These are phyloP conservation scores for Notothenia rossii DNA, from an alignment of 2,113 vertebrate genomes.

Conservation along the genomic window DNA sequence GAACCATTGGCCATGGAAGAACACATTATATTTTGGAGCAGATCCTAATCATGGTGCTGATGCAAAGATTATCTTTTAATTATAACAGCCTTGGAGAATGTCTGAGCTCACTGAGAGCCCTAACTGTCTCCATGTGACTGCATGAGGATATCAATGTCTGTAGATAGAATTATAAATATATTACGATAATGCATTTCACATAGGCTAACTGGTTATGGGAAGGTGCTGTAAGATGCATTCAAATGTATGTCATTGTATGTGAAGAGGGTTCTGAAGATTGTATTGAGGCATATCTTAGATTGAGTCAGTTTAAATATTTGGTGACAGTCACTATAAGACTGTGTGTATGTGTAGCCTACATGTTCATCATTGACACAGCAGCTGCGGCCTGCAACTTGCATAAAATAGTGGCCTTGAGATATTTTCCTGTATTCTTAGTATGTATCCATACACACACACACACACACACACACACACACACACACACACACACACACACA, in stretches of 20 bases:
- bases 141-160: neutral
- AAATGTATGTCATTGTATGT: conserved; percentile 16
- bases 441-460: neutral
- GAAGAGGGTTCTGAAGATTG: conserved; percentile 4
- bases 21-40: too few relatives aligned
- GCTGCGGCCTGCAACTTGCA: neutral
- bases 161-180: conserved; percentile 9
- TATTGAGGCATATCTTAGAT: conserved; percentile 26
- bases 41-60: too few relatives aligned
- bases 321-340: conserved; percentile 4
- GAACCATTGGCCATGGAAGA: too few relatives aligned
- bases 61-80: too few relatives aligned
- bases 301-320: conserved; percentile 2
- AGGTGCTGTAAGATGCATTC: conserved; percentile 6
- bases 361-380: neutral
- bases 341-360: neutral
- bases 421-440: neutral
- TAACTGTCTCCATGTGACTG: neutral
- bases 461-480: neutral
- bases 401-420: neutral
- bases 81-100: too few relatives aligned
- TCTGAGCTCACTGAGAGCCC: neutral
- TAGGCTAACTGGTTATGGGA: neutral
- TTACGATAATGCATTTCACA: conserved; percentile 4
- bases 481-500: neutral